Base-by-base conservation (phyloP, 2,888 invertebrate genomes). In the Tachina lurida region DNA sequence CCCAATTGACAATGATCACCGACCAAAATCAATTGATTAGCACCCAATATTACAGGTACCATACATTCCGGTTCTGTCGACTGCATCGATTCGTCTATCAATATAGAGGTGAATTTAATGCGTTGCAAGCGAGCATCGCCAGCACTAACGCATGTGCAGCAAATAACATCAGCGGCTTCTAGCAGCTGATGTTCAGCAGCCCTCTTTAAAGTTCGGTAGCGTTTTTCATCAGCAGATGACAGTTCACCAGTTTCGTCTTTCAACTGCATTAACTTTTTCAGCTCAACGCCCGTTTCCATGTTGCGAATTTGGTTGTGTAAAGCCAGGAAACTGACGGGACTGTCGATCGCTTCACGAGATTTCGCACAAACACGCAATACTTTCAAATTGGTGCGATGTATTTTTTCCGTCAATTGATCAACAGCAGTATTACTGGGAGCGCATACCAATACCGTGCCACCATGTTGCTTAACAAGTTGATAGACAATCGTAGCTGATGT, bases 361-460 rank as follows among this genome's bases (percentile, higher is more conserved):
- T 99, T 99, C 45, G 99, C 99, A 93, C 99, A 99, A 12, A 99
- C 94, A 0, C 99, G 94, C 3, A 99, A 98, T 7, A 94, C 94
- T 93, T 98, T 99, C 56, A 99, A 94, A 67, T 99, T 99, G 9
- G 99, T 99, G 88, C 96, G 95, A 93, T 99, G 99, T 77, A 99
- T 99, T 93, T 99, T 99, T 93, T 99, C 99, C 0, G 99, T 99
- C 19, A 99, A 94, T 91, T 99, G 99, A 93, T 99, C 99, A 0
- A 99, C 99, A 39, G 99, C 99, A 1, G 99, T 99, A 93, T 99
- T 99, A 84, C 98, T 98, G 0, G 99, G 99, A 0, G 99, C 99
- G 92, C 99, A 99, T 0, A 99, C 99, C 2, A 99, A 94, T 0
- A 99, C 98, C 0, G 98, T 97, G 1, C 97, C 97, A 7, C 97